Base-by-base conservation (phyloP, 2,888 invertebrate species). In the Pachycephus smyrnensis region DNA sequence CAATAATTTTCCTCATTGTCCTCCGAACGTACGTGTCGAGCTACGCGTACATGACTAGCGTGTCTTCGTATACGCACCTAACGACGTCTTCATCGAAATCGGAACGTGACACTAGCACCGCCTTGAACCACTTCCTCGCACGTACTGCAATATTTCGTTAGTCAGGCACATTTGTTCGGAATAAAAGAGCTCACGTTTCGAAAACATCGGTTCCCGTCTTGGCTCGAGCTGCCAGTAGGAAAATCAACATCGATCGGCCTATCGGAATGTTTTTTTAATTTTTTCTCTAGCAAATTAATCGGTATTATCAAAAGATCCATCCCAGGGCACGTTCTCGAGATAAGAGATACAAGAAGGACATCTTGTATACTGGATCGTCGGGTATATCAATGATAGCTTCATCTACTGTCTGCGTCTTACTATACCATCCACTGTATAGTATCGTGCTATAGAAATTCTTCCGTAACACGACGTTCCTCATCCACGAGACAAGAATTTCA, bases 81-180 rank as follows among this genome's bases (percentile, higher is more conserved):
- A 12, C 32, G 32, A 23, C 71, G 32, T 32, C 71, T 31, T 11
- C 33, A 71, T 71, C 69, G 69, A 69, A 69, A 69, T 69, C 31
- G 71, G 31, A 71, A 71, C 71, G 71, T 71, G 71, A 71, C 15
- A 71, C 71, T 33, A 9, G 32, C 71, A 30, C 15, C 71, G 31
- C 71, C 71, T 71, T 71, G 71, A 71, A 71, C 71, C 71, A 33
- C 31, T 31, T 71, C 71, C 71, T 71, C 23, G 71, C 71, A 71
- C 71, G 33, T 71, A 71, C 33, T 33, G 71, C 71, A 33, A 12
- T 71, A 71, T 71, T 71, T 71, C 71, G 32, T 71, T 71, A 31
- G 71, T 31, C 33, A 33, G 71, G 71, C 71, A 71, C 71, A 71
- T 71, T 71, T 71, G 71, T 33, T 31, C 71, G 71, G 0, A 71